Conservation (phyloP, 2,888 invertebrate genomes). For the Abrostola tripartita region DNA sequence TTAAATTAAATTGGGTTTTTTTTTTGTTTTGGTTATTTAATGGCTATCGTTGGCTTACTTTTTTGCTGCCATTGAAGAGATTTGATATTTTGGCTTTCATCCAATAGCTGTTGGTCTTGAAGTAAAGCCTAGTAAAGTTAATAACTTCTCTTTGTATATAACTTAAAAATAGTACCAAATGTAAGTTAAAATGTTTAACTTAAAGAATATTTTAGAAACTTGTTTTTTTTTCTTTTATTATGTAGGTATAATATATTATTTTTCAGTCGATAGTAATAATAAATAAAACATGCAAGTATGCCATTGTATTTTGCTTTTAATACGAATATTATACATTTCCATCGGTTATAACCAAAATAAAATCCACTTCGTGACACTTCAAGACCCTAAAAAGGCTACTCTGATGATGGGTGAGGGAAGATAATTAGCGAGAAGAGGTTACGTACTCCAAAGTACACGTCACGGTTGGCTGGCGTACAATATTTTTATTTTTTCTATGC, state of each 20-base stretch:
- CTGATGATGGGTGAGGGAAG: background rate
- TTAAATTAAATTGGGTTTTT: background rate
- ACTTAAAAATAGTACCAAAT: no score
- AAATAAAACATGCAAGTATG: no score
- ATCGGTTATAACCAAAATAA: no score
- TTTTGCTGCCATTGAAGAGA: conserved; percentile 14
- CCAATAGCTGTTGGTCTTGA: conserved; percentile 24
- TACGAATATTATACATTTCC: no score
- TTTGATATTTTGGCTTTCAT: conserved; percentile 28
- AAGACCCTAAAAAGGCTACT: background rate
- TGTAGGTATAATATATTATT: no score
- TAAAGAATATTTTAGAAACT: background rate
- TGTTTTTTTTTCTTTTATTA: no score
- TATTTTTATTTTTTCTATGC: conserved; percentile 25
- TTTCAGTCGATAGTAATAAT: no score
- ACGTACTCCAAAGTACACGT: background rate
- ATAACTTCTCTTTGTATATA: conserved; percentile 22
- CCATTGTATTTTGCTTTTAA: no score
- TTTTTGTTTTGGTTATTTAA: conserved; percentile 1
- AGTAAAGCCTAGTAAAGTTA: conserved; percentile 24
- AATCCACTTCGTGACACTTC: background rate
- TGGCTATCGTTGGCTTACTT: conserved; percentile 4
- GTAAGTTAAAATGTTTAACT: conserved; percentile 8
- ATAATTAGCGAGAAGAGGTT: conserved; percentile 3
- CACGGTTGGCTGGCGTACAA: conserved; percentile 10